Evolutionary conservation across 2,113 vertebrate genomes (phyloP), one percentile per base, ranked within the genome.

Genomic region (Deroptyus accipitrinus): DNA sequence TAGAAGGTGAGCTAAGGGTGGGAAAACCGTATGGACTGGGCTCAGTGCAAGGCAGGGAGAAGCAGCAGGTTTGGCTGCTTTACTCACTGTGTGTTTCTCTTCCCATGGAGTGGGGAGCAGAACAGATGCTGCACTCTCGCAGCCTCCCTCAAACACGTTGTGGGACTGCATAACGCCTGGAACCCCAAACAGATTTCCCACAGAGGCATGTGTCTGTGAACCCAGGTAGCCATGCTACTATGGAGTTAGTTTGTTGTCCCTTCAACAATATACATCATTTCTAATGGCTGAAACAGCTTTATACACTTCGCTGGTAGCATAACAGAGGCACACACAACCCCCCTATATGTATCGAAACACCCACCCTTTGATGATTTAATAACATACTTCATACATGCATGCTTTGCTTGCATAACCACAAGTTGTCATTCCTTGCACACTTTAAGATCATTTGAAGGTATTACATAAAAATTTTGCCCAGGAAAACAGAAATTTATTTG

Each of bases 121-220:
- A 42, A 44, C 1, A 1, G 0, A 7, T 0, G 6, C 37, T 18
- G 14, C 2, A 7, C 19, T 35, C 39, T 17, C 7, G 16, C 55
- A 49, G 30, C 55, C 13, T 31, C 11, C 11, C 13, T 55, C 2
- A 2, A 31, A 42, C 14, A 31, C 41, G 18, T 2, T 3, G 27
- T 0, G 5, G 59, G 17, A 23, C 24, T 4, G 31, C 2, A 5
- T 14, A 9, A 10, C 3, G 3, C 28, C 57, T 57, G 44, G 39
- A 52, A 5, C 24, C 63, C 27, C 6, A 17, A 35, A 66, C 79
- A 64, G 33, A 15, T 22, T 78, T 22, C 28, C 57, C 39, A 33
- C 44, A 39, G 35, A 44, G 63, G 17, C 54, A 61, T 1, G 0
- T 0, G 0, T 6, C 57, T 66, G n/a, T 31, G 23, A n/a, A 31